phyloP scores from a whole-genome alignment of 2,797 vertebrate genomes.

The Peromyscus melanophrys region DNA sequence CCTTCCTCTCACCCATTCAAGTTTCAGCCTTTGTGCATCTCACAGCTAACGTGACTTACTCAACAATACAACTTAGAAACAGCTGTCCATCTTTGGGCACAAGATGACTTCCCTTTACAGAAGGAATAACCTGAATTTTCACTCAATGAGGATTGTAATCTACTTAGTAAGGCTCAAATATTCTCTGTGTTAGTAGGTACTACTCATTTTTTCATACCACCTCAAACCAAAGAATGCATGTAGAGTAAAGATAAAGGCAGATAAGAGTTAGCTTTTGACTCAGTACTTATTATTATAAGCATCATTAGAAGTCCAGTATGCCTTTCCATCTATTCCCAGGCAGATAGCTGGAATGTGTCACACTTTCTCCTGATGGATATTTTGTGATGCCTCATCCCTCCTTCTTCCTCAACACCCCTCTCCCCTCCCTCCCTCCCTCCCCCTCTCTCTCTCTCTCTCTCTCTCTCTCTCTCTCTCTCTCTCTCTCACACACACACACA shows the following conservation, averaged over 20 bases:
- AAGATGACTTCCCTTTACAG: neutral
- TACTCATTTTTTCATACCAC: neutral
- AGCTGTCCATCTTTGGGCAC: neutral
- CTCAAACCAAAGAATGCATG: neutral
- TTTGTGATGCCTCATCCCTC: neutral
- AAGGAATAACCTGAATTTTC: neutral
- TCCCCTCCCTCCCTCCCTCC: neutral
- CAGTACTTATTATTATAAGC: neutral
- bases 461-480: neutral
- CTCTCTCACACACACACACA: neutral
- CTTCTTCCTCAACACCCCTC: neutral
- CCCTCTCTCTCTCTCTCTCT: neutral
- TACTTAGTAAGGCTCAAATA: neutral
- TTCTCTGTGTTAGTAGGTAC: neutral
- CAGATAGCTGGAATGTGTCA: neutral
- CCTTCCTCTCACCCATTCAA: neutral
- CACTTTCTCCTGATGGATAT: neutral
- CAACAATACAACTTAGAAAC: neutral
- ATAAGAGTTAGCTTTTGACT: neutral
- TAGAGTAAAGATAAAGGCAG: neutral
- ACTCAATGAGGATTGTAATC: neutral
- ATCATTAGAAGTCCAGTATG: neutral
- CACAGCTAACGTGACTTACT: neutral
- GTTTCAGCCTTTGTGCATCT: neutral
- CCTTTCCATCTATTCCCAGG: neutral